Percentiles rank a stretch among this genome's conserved stretches.
phyloP scores from a whole-genome alignment of 2,113 vertebrate genomes.

The Solenodon paradoxus region DNA sequence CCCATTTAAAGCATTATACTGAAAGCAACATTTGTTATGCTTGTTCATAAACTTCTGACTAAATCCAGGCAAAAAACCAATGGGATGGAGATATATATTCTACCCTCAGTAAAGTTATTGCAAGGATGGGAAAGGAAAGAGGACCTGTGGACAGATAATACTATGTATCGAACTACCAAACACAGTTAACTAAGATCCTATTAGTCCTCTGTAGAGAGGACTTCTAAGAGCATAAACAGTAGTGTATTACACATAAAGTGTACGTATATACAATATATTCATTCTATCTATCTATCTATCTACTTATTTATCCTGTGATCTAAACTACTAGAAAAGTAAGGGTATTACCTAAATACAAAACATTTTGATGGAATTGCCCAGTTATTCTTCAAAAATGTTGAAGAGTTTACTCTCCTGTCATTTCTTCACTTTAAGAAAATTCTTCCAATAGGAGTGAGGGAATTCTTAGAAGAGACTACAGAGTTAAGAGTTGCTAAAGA shows the following conservation, averaged over 20 bases:
- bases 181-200: not conserved
- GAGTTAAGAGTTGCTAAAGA: not conserved
- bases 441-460: not conserved
- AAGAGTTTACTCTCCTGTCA: not conserved
- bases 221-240: not conserved
- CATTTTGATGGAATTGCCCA: not conserved
- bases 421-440: not conserved
- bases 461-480: not conserved
- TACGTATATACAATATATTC: not conserved
- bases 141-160: not conserved
- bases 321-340: not conserved
- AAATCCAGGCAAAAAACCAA: not conserved
- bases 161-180: not conserved
- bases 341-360: not conserved
- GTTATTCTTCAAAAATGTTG: not conserved
- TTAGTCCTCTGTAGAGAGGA: too few species aligned
- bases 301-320: not conserved
- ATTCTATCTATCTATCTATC: not conserved
- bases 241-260: not conserved
- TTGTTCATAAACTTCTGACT: not conserved
- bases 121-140: not conserved
- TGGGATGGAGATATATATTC: not conserved
- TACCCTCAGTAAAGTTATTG: not conserved
- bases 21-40: not conserved
- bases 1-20: not conserved